Evolutionary conservation across 2,797 vertebrate species (phyloP), one percentile per base, ranked within the genome.

Genomic region (Pseudocheirus occidentalis): DNA sequence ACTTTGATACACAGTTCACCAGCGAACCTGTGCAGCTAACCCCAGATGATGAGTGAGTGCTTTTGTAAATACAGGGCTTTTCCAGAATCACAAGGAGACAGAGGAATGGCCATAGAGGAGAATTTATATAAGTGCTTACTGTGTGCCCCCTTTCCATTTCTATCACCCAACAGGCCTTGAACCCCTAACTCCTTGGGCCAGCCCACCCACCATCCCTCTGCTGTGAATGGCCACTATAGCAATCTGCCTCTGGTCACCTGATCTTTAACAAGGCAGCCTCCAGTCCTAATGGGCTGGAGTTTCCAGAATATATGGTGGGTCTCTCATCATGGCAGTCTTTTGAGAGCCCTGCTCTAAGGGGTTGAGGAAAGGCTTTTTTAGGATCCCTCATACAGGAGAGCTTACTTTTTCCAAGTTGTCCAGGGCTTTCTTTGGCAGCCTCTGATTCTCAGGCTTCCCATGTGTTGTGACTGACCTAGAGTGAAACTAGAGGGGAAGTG

Each of bases 1-100:
- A 99, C 99, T 99, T 99, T 29, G 99, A 99, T 98, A 99, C 99
- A 0, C 99, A 99, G 99, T 99, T 99, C 98, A 99, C 99, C 98
- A 99, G 99, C 94, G 99, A 99, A 98, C 99, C 99, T 0, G 99
- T 99, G 98, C 99, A 99, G 99, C 99, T 99, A 98, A 99, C 99
- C 62, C 99, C 99, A 0, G 99, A 99, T 9, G 99, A 99, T 46
- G 99, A 99, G 99, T 99, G 98, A 97, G 99, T 98, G 93, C 93
- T 52, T 34, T 90, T 16, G 89, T 46, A 21, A 91, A 34, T 29
- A 2, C 18, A 27, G 54, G 59, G 2, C 31, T 1, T 1, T 18
- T 59, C 12, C 1, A 1, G 40, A 52, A 46, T 54, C 91, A n/a
- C 34, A 28, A 40, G 55, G n/a, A 24, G 31, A 21, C 34, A 12